Evolutionary conservation across 2,888 invertebrate genomes (phyloP).

Genomic region (Synanthedon vespiformis): DNA sequence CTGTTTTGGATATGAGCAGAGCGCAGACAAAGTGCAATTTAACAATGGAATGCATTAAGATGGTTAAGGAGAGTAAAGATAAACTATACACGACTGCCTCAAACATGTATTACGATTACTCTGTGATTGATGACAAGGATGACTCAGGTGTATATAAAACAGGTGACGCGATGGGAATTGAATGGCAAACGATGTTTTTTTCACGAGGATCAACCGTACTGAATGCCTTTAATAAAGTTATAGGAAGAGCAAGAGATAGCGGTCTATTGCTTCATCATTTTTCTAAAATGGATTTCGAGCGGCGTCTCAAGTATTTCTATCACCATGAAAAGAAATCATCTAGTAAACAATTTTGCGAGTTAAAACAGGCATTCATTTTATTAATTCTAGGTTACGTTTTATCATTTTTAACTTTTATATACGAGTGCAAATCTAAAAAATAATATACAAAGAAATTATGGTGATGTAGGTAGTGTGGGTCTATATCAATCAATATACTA

Average conservation of each 20-base stretch:
- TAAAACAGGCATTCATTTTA: conserved; percentile 12
- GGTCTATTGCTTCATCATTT: conserved; percentile 16
- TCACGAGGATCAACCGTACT: conserved; percentile 21
- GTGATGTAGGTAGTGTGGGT: too few relatives aligned
- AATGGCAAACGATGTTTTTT: conserved; percentile 18
- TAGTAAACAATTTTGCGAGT: conserved; percentile 10
- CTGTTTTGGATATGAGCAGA: background rate
- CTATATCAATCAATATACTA: too few relatives aligned
- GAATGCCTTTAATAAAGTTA: conserved; percentile 7
- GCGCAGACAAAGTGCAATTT: conserved; percentile 9
- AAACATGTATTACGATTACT: conserved; percentile 8
- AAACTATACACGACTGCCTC: conserved; percentile 16
- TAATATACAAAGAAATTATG: too few relatives aligned
- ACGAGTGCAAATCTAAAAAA: conserved; percentile 5
- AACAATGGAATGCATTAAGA: conserved; percentile 16
- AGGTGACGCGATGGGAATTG: conserved; percentile 8
- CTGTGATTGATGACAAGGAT: conserved; percentile 11
- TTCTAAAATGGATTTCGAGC: conserved; percentile 6
- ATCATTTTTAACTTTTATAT: conserved; percentile 15
- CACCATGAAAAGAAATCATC: background rate
- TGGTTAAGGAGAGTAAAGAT: conserved; percentile 9
- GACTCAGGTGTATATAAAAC: conserved; percentile 9
- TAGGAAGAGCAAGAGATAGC: conserved; percentile 5
- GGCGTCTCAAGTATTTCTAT: conserved; percentile 14
- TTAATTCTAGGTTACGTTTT: conserved; percentile 18